phyloP scores from a whole-genome alignment of 2,888 invertebrate genomes.

The Nomada fucata region DNA sequence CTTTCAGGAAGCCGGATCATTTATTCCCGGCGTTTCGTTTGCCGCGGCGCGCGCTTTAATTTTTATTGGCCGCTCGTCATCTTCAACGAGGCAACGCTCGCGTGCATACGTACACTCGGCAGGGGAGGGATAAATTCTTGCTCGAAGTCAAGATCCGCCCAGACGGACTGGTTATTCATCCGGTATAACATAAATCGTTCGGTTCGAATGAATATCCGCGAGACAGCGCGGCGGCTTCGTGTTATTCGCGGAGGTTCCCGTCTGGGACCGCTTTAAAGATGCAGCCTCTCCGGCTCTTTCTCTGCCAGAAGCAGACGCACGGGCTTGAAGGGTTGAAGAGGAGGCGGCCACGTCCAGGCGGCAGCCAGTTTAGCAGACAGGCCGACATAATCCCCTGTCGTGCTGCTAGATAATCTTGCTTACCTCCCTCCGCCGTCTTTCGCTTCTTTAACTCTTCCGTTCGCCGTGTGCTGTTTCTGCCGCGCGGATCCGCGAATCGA shows the following conservation, averaged over 20 bases:
- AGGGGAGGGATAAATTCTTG: not conserved
- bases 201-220: constrained; percentile 19
- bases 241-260: constrained; percentile 13
- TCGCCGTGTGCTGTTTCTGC: not conserved
- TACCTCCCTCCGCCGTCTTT: constrained; percentile 5
- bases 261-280: constrained; percentile 19
- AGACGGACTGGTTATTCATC: not conserved
- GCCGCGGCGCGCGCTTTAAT: constrained; percentile 42
- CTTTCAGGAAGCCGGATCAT: constrained; percentile 52
- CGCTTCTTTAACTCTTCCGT: constrained; percentile 27
- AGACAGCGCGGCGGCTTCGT: not conserved
- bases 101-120: not conserved
- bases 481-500: constrained; percentile 7
- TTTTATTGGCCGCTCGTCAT: constrained; percentile 48
- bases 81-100: not conserved
- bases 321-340: constrained; percentile 31
- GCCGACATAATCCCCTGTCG: constrained; percentile 67
- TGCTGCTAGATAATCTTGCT: constrained; percentile 60
- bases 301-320: constrained; percentile 29
- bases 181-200: not conserved
- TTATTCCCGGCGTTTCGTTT: constrained; percentile 41
- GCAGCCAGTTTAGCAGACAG: constrained; percentile 58
- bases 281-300: constrained; percentile 15
- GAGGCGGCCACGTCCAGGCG: constrained; percentile 9
- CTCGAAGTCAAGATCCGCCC: not conserved